phyloP scores from a whole-genome alignment of 1,140 invertebrate species.

The Drosophila arawakana region DNA sequence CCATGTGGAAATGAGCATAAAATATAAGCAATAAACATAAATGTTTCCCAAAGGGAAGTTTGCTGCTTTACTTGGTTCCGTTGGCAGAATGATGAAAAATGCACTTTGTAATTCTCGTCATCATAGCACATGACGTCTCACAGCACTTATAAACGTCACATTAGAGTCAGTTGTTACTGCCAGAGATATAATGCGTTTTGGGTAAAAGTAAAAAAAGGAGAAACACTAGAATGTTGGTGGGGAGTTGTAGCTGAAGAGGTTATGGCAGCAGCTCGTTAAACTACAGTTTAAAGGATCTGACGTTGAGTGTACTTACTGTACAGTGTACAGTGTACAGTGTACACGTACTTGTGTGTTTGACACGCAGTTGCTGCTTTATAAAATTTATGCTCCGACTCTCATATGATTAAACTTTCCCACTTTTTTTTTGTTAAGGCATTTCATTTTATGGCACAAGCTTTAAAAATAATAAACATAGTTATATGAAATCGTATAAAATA shows the following conservation, averaged over 20 bases:
- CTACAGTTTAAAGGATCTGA: slow-evolving; percentile 54
- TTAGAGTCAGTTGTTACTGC: slow-evolving; percentile 62
- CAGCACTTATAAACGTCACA: slow-evolving; percentile 78
- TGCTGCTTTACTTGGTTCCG: background rate
- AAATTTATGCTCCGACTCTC: slow-evolving; percentile 12
- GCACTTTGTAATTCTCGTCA: slow-evolving; percentile 80
- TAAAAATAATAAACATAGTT: slow-evolving; percentile 9
- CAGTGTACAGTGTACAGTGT: background rate
- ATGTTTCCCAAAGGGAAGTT: slow-evolving; percentile 13
- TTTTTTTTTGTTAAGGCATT: background rate
- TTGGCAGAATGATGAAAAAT: slow-evolving; percentile 71
- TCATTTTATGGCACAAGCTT: slow-evolving; percentile 6
- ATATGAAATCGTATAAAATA: slow-evolving; percentile 1
- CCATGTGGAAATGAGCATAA: background rate
- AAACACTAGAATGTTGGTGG: background rate
- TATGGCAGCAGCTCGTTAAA: slow-evolving; percentile 67
- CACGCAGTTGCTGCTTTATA: slow-evolving; percentile 39
- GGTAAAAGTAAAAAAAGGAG: background rate
- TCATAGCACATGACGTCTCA: slow-evolving; percentile 67
- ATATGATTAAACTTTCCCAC: slow-evolving; percentile 1
- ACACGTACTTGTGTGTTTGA: slow-evolving; percentile 40
- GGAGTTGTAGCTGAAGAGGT: slow-evolving; percentile 1
- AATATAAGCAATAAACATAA: background rate
- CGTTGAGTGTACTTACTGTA: slow-evolving; percentile 19
- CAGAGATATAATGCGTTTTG: slow-evolving; percentile 35